These are phyloP conservation scores for Synergus umbraculus DNA, from an alignment of 2,888 invertebrate species.

Conservation along the genomic window DNA sequence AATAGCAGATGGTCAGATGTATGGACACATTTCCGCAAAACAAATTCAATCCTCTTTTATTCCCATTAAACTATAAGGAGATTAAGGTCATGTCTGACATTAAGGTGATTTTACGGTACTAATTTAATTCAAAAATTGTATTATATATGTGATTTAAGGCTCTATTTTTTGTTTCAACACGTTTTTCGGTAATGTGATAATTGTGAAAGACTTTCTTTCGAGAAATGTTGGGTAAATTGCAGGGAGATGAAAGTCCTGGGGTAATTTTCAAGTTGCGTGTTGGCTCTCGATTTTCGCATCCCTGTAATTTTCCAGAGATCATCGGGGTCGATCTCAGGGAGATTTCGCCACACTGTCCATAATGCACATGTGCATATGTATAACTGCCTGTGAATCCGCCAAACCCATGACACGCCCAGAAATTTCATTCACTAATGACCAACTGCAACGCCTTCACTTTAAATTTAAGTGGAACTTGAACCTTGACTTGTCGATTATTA, in stretches of 20 bases:
- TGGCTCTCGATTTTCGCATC: conserved; percentile 15
- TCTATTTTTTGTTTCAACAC: too few relatives aligned
- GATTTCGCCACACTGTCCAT: conserved; percentile 12
- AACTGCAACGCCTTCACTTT: conserved; percentile 30
- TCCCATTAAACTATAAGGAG: too few relatives aligned
- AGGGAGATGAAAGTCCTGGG: neutral
- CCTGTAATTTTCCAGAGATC: conserved; percentile 36
- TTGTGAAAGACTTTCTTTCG: neutral
- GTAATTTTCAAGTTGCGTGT: conserved; percentile 22
- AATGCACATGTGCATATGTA: conserved; percentile 11
- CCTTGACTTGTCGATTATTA: conserved; percentile 21
- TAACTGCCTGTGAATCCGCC: conserved; percentile 33
- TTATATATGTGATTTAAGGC: too few relatives aligned
- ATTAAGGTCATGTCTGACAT: too few relatives aligned
- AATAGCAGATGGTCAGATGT: neutral
- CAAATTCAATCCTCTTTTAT: too few relatives aligned
- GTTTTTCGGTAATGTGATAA: too few relatives aligned
- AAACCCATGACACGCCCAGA: conserved; percentile 37
- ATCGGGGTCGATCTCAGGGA: conserved; percentile 28
- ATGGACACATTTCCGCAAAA: too few relatives aligned
- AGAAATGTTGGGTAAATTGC: neutral
- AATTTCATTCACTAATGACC: conserved; percentile 37
- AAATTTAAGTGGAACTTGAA: conserved; percentile 38
- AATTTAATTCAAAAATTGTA: too few relatives aligned
- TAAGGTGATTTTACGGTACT: too few relatives aligned